Evolutionary conservation across 2,888 invertebrate genomes (phyloP).

Genomic region (Atethmia centrago): DNA sequence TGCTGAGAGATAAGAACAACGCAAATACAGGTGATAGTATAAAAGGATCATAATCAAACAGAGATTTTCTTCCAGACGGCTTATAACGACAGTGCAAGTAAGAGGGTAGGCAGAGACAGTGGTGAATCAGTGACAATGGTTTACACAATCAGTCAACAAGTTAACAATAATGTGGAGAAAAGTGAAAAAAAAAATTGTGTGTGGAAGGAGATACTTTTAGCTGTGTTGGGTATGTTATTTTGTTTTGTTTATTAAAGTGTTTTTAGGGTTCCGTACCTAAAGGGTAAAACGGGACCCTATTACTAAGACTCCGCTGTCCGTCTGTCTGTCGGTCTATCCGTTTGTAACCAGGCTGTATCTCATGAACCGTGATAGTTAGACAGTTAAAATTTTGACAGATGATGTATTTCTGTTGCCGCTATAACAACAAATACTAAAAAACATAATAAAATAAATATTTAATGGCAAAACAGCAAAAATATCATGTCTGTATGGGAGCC

Average conservation of each 20-base stretch:
- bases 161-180: constrained; percentile 39
- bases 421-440: too few relatives aligned
- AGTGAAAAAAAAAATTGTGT: constrained; percentile 59
- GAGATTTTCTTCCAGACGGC: constrained; percentile 40
- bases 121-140: constrained; percentile 70
- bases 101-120: constrained; percentile 35
- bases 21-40: constrained; percentile 44
- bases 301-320: too few relatives aligned
- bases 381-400: too few relatives aligned
- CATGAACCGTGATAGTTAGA: too few relatives aligned
- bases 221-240: constrained; percentile 74
- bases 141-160: constrained; percentile 67
- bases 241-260: background rate
- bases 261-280: too few relatives aligned
- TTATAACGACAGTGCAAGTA: constrained; percentile 31
- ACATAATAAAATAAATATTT: too few relatives aligned
- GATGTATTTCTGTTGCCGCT: too few relatives aligned
- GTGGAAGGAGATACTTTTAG: constrained; percentile 72
- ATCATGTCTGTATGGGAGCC: too few relatives aligned
- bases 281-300: too few relatives aligned
- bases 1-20: constrained; percentile 43
- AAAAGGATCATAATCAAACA: constrained; percentile 48
- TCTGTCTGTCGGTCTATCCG: too few relatives aligned
- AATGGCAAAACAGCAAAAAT: too few relatives aligned
- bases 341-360: too few relatives aligned